These are phyloP conservation scores for Apotomis turbidana DNA, from an alignment of 2,888 invertebrate genomes.

Conservation along the genomic window DNA sequence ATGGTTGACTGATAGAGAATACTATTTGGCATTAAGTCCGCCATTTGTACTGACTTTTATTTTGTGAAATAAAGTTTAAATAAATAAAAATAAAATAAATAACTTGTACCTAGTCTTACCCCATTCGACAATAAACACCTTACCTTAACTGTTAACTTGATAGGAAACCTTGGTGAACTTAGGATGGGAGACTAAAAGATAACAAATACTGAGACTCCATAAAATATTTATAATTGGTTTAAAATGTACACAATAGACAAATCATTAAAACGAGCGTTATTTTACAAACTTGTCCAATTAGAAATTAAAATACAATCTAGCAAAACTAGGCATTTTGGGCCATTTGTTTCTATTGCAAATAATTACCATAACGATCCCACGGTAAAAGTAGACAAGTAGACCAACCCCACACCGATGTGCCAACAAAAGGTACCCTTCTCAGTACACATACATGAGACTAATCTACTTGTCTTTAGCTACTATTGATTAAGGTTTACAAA, in stretches of 20 bases:
- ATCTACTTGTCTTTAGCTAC: neutral
- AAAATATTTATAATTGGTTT: constrained; percentile 57
- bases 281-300: constrained; percentile 48
- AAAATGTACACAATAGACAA: constrained; percentile 59
- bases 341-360: constrained; percentile 25
- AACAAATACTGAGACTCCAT: constrained; percentile 55
- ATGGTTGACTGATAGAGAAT: too few species aligned
- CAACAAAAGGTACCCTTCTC: too few species aligned
- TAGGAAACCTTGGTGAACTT: neutral
- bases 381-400: neutral
- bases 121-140: too few species aligned
- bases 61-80: too few species aligned
- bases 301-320: constrained; percentile 45
- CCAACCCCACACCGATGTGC: neutral
- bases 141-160: too few species aligned
- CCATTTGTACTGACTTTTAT: too few species aligned
- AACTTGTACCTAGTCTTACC: too few species aligned
- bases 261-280: constrained; percentile 50
- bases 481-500: constrained; percentile 1
- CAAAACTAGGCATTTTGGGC: constrained; percentile 45
- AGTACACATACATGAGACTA: neutral
- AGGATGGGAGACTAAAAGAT: constrained; percentile 22
- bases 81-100: too few species aligned
- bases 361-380: neutral
- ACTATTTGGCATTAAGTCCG: too few species aligned